Percentiles rank a stretch among this genome's conserved stretches.
Evolutionary conservation across 2,888 invertebrate genomes (phyloP).

Genomic region (Folsomia candida): DNA sequence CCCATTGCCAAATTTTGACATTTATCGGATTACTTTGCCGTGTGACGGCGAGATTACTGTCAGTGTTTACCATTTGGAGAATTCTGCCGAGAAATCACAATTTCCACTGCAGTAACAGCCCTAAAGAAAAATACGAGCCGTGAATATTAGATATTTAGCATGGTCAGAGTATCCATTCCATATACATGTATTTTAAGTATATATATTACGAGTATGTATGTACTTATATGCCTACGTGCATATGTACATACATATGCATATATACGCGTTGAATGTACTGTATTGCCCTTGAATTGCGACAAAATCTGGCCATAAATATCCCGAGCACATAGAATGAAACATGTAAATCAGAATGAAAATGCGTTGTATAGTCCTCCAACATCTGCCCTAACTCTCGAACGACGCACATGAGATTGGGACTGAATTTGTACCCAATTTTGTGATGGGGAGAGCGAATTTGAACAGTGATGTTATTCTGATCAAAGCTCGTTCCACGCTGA

Average conservation of each 20-base stretch:
- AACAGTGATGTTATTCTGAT: not conserved
- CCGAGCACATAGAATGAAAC: not conserved
- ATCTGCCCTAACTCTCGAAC: not conserved
- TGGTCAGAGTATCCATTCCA: too few relatives aligned
- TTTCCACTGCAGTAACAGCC: too few relatives aligned
- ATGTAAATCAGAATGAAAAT: not conserved
- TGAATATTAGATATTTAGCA: too few relatives aligned
- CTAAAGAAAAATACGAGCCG: too few relatives aligned
- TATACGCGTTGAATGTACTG: too few relatives aligned
- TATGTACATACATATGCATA: too few relatives aligned
- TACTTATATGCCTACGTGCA: too few relatives aligned
- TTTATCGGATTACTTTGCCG: not conserved
- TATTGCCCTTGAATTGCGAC: not conserved
- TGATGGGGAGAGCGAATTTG: not conserved
- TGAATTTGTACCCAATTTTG: not conserved
- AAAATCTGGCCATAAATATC: not conserved
- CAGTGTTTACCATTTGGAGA: not conserved
- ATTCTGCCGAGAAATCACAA: not conserved
- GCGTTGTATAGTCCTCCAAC: not conserved
- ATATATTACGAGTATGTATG: too few relatives aligned
- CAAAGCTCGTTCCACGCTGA: not conserved
- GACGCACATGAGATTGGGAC: not conserved
- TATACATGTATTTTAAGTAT: too few relatives aligned
- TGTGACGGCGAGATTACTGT: not conserved
- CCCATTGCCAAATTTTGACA: not conserved